A percentile compares a stretch with the other conserved stretches of the same genome.
Evolutionary conservation across 2,113 vertebrate genomes (phyloP).

Genomic region (Syrrhaptes paradoxus): DNA sequence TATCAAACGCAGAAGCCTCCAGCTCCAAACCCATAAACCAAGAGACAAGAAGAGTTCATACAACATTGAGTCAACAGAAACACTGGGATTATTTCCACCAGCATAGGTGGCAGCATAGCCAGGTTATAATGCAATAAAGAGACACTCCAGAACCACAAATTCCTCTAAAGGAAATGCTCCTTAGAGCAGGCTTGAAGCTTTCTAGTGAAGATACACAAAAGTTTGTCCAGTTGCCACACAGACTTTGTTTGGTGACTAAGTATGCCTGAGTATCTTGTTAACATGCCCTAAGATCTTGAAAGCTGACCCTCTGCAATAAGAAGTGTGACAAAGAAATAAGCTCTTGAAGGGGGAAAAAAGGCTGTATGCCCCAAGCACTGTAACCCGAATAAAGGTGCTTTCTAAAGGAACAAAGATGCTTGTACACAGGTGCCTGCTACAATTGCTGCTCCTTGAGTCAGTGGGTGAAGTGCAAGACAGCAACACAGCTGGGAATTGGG

Average conservation of each 20-base stretch:
- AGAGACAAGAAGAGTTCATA: not conserved
- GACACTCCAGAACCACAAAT: not conserved
- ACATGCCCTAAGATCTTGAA: constrained; percentile 45
- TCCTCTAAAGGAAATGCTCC: not conserved
- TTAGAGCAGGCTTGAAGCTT: not conserved
- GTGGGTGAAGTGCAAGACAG: not conserved
- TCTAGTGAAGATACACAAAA: not conserved
- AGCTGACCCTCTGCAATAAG: constrained; percentile 50
- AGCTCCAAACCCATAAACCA: not conserved
- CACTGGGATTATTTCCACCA: not conserved
- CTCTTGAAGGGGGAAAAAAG: not conserved
- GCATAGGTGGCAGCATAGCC: not conserved
- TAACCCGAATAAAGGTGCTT: constrained; percentile 28
- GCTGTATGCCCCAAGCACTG: constrained; percentile 6
- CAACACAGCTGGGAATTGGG: not conserved
- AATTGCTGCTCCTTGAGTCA: not conserved
- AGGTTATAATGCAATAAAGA: not conserved
- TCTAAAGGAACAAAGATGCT: constrained; percentile 43
- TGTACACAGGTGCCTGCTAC: constrained; percentile 23
- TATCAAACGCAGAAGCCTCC: not conserved
- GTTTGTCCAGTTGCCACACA: constrained; percentile 5
- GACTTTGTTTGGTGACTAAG: constrained; percentile 51
- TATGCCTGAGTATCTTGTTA: constrained; percentile 55
- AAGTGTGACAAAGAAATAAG: constrained; percentile 53
- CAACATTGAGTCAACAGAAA: not conserved